Conservation (phyloP, 2,797 vertebrate genomes). For the Hyperoplus lanceolatus region DNA sequence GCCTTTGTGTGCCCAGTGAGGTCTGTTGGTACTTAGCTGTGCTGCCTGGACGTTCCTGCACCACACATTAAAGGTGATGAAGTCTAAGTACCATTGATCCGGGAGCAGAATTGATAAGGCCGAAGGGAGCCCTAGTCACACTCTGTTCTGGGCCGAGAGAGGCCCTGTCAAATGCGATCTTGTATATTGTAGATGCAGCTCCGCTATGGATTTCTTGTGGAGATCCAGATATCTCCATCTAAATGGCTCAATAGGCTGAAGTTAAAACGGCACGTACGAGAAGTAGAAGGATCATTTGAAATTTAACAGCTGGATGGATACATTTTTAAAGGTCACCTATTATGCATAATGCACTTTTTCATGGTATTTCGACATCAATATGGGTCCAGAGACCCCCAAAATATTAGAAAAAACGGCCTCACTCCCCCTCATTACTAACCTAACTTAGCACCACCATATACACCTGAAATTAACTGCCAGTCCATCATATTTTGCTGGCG, state of each 20-base stretch:
- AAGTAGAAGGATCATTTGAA: slow-evolving; percentile 17
- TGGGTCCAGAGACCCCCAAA: no score
- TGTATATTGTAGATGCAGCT: slow-evolving; percentile 42
- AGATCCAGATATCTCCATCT: slow-evolving; percentile 55
- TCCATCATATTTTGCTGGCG: no score
- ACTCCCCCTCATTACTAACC: no score
- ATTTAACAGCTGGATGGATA: slow-evolving; percentile 35
- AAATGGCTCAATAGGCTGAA: slow-evolving; percentile 42
- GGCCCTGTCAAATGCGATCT: slow-evolving; percentile 66
- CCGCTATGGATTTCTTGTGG: slow-evolving; percentile 52
- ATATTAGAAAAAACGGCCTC: no score
- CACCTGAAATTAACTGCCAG: no score
- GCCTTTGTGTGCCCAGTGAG: slow-evolving; percentile 51
- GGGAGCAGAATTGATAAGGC: slow-evolving; percentile 76
- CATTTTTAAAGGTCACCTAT: not conserved
- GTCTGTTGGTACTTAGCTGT: slow-evolving; percentile 67
- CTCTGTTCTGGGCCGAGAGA: slow-evolving; percentile 64
- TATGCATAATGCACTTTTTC: no score
- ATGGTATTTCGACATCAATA: no score
- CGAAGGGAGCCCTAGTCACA: slow-evolving; percentile 73
- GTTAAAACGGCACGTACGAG: slow-evolving; percentile 19
- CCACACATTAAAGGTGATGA: slow-evolving; percentile 75
- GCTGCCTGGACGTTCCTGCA: slow-evolving; percentile 62
- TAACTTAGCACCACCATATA: no score
- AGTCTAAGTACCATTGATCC: slow-evolving; percentile 78